Percentiles rank a stretch among this genome's conserved stretches.
These are phyloP conservation scores for Idaea dimidiata DNA, from an alignment of 2,888 invertebrate species.

Conservation along the genomic window DNA sequence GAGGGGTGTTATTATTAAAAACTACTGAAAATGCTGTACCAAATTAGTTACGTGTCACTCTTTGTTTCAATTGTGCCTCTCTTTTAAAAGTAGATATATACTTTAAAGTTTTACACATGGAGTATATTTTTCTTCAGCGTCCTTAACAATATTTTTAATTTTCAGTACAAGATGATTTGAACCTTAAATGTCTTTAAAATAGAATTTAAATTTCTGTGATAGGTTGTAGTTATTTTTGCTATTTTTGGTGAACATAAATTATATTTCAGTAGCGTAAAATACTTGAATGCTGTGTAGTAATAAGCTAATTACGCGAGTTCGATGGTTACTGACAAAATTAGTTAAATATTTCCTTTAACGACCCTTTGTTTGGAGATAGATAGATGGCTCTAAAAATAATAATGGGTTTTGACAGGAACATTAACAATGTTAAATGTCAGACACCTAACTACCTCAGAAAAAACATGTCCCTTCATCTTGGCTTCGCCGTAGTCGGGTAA, in stretches of 20 bases:
- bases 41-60: neutral
- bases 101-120: neutral
- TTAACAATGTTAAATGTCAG: neutral
- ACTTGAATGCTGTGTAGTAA: conserved; percentile 50
- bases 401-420: conserved; percentile 4
- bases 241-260: conserved; percentile 63
- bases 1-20: conserved; percentile 56
- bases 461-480: too few species aligned
- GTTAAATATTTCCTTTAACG: conserved; percentile 22
- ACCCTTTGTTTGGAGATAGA: conserved; percentile 29
- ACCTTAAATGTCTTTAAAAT: neutral
- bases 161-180: neutral
- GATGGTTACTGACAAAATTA: conserved; percentile 20
- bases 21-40: conserved; percentile 39
- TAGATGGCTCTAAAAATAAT: conserved; percentile 7
- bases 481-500: too few species aligned
- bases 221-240: conserved; percentile 24
- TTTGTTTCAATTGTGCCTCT: neutral
- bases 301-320: conserved; percentile 50
- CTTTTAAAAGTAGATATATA: neutral
- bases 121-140: neutral
- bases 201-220: neutral
- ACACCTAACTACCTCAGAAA: too few species aligned
- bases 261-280: conserved; percentile 56
- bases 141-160: neutral